These are phyloP conservation scores for Rhagophthalmus giganteus DNA, from an alignment of 2,888 invertebrate genomes.

Conservation along the genomic window DNA sequence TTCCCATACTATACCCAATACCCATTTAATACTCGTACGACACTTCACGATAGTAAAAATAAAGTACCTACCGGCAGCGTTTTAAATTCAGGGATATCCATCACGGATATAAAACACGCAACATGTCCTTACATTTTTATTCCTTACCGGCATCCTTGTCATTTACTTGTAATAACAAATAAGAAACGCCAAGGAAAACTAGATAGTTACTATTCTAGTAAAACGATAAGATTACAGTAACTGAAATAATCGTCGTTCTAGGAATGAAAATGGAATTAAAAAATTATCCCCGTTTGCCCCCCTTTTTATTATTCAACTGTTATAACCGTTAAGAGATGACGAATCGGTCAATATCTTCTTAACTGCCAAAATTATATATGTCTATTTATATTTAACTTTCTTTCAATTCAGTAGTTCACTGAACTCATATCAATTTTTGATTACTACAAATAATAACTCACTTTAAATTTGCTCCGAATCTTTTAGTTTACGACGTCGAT, in stretches of 20 bases:
- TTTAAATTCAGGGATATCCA: too few relatives aligned
- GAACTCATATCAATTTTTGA: constrained; percentile 26
- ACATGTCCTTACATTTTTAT: constrained; percentile 14
- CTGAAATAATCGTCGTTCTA: too few relatives aligned
- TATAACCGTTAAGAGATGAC: too few relatives aligned
- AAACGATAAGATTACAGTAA: not conserved
- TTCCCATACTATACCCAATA: too few relatives aligned
- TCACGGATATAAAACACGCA: constrained; percentile 11
- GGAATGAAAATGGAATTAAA: too few relatives aligned
- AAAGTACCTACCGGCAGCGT: too few relatives aligned
- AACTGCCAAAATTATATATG: constrained; percentile 27
- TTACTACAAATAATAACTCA: constrained; percentile 17
- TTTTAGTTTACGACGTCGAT: not conserved
- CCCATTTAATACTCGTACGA: too few relatives aligned
- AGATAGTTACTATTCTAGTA: constrained; percentile 10
- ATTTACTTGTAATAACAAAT: constrained; percentile 19
- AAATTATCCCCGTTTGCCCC: too few relatives aligned
- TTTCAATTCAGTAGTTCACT: constrained; percentile 19
- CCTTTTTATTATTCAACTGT: too few relatives aligned
- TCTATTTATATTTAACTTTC: constrained; percentile 18
- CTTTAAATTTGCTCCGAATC: constrained; percentile 4
- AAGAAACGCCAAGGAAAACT: constrained; percentile 17
- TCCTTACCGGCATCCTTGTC: constrained; percentile 15
- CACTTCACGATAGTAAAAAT: too few relatives aligned
- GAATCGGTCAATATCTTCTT: constrained; percentile 28